Conservation (phyloP, 2,888 invertebrate species). For the Eupelmus urozonus region DNA sequence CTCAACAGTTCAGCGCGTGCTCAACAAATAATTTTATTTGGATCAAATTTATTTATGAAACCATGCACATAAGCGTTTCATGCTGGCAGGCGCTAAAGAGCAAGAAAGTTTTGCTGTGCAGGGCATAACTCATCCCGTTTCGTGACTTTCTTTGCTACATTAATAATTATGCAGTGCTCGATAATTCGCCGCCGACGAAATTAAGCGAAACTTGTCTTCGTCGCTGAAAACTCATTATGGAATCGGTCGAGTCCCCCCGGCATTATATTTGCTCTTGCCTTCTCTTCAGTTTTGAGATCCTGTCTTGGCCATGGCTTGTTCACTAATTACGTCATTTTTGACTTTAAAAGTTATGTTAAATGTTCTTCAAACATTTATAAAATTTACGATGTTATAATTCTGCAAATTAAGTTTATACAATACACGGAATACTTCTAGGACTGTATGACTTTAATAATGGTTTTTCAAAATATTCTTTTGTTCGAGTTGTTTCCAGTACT, state of each 20-base stretch:
- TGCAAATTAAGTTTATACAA: too few species aligned
- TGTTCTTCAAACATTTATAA: too few species aligned
- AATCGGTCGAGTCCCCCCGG: slow-evolving; percentile 11
- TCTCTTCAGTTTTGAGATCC: background rate
- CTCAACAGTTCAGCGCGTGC: too few species aligned
- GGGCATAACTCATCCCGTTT: slow-evolving; percentile 20
- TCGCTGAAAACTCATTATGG: slow-evolving; percentile 18
- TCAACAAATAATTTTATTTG: too few species aligned
- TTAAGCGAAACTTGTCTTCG: slow-evolving; percentile 35
- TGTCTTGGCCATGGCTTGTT: too few species aligned
- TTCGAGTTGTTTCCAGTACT: background rate
- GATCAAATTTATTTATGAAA: slow-evolving; percentile 35
- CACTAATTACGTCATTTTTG: background rate
- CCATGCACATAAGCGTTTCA: slow-evolving; percentile 5
- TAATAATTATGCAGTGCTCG: slow-evolving; percentile 43
- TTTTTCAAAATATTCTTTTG: background rate
- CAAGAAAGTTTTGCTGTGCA: slow-evolving; percentile 11
- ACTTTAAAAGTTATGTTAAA: background rate
- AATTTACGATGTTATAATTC: too few species aligned
- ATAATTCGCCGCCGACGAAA: slow-evolving; percentile 26
- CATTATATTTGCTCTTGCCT: background rate
- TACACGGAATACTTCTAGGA: background rate
- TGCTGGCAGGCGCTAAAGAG: background rate
- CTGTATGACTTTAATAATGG: background rate
- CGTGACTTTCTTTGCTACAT: slow-evolving; percentile 32